Evolutionary conservation across 2,888 invertebrate genomes (phyloP), one percentile per base, ranked within the genome.

Genomic region (Epiblema foenella): DNA sequence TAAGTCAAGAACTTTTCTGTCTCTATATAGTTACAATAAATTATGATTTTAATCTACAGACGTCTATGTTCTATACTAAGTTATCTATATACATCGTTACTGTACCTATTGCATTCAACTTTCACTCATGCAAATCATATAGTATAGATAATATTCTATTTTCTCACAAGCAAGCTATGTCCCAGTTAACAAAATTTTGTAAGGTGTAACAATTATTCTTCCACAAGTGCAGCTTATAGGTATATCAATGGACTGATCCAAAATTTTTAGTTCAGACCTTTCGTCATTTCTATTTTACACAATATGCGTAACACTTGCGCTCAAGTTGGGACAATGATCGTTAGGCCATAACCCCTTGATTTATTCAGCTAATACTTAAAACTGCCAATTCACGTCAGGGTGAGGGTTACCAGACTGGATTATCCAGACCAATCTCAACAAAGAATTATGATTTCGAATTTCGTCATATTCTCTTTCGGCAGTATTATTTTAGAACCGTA

Each of bases 71-170:
- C 72, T 75, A 76, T 57, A 57, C 75, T 76, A 73, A 46, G 77
- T 78, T 64, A 82, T 77, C 73, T 87, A 87, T 87, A 81, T 87
- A 87, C 87, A 87, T 76, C 69, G 78, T 69, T 77, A 77, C 75
- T 80, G 76, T 78, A 77, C 77, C 80, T 63, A 69, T 74, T 73
- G 76, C 75, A 75, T 71, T 72, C 71, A 46, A 58, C 79, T 78
- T 76, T 80, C 74, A 79, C 77, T 78, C 76, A 85, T 84, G 82
- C 60, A 24, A 46, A 70, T 29, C 42, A 69, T 69, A 67, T 65
- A 62, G 62, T 71, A 71, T n/a, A n/a, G n/a, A n/a, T n/a, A 17
- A 70, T 62, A 67, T 39, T 71, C 39, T 51, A 46, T 65, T 37
- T 24, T 24, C 24, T 42, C 42, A 52, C 37, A 46, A 49, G 42